Evolutionary conservation across 2,888 invertebrate species (phyloP).

Genomic region (Coleophora deauratella): DNA sequence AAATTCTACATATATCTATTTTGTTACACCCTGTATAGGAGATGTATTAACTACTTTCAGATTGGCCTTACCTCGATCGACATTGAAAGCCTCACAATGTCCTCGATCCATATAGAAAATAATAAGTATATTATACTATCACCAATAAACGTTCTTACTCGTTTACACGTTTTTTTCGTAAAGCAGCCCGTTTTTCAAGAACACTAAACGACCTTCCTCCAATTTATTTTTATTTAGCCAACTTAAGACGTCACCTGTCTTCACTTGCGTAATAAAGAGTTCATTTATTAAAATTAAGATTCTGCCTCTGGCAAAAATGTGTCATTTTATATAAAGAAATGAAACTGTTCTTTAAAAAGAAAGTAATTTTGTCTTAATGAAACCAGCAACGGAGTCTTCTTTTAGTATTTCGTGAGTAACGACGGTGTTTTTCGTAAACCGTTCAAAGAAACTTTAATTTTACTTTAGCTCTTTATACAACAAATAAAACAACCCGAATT

Average conservation of each 20-base stretch:
- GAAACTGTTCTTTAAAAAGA: no score
- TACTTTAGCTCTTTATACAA: no score
- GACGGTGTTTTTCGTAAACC: no score
- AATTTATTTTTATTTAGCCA: conserved; percentile 28
- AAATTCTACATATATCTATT: no score
- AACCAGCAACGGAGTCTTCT: conserved; percentile 1
- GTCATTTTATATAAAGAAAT: conserved; percentile 20
- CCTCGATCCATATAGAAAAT: conserved; percentile 24
- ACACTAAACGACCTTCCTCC: not conserved
- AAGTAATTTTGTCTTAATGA: conserved; percentile 21
- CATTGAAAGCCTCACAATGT: conserved; percentile 19
- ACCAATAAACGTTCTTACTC: not conserved
- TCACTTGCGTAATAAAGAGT: conserved; percentile 16
- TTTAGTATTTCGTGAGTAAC: no score
- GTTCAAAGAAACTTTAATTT: no score
- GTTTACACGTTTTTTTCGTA: not conserved
- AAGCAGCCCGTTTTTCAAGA: not conserved
- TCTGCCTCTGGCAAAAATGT: conserved; percentile 16
- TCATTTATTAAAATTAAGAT: conserved; percentile 29
- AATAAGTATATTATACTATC: conserved; percentile 1
- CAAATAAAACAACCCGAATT: no score
- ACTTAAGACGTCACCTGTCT: conserved; percentile 21
- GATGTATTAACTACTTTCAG: conserved; percentile 3
- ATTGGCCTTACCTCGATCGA: conserved; percentile 20
- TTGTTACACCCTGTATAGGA: not conserved